phyloP scores from a whole-genome alignment of 2,888 invertebrate genomes.

The Rotaria macrura region DNA sequence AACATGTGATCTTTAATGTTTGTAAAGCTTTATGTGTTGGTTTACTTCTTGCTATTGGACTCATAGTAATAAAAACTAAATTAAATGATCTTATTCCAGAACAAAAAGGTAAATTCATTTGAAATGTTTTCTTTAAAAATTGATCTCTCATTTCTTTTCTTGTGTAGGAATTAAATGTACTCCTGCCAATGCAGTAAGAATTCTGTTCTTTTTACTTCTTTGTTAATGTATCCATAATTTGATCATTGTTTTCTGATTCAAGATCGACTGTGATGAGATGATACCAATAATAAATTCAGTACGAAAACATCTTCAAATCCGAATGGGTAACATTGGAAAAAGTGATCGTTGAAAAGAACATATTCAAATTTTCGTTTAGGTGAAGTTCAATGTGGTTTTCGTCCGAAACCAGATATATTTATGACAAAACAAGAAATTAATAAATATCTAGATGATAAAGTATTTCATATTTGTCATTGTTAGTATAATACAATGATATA shows the following conservation, averaged over 20 bases:
- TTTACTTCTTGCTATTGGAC: not conserved
- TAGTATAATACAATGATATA: too few relatives aligned
- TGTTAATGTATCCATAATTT: not conserved
- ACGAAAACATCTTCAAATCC: not conserved
- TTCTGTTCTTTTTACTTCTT: not conserved
- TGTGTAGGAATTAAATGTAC: not conserved
- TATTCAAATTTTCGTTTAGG: not conserved
- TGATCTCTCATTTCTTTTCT: not conserved
- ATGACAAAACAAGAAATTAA: not conserved
- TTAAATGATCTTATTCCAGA: not conserved
- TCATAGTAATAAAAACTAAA: not conserved
- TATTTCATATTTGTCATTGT: too few relatives aligned
- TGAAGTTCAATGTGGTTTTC: not conserved
- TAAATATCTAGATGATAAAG: not conserved
- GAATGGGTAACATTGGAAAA: not conserved
- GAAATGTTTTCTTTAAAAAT: not conserved
- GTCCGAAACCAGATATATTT: not conserved
- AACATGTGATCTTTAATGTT: not conserved
- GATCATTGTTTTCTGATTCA: not conserved
- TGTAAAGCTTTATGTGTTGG: not conserved
- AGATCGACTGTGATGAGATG: not conserved
- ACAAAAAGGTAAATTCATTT: not conserved
- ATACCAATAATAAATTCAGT: not conserved
- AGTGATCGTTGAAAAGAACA: too few relatives aligned
- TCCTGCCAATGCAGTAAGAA: not conserved